Conservation (phyloP, 1,140 invertebrate species). For the Schlechtendalia chinensis region DNA sequence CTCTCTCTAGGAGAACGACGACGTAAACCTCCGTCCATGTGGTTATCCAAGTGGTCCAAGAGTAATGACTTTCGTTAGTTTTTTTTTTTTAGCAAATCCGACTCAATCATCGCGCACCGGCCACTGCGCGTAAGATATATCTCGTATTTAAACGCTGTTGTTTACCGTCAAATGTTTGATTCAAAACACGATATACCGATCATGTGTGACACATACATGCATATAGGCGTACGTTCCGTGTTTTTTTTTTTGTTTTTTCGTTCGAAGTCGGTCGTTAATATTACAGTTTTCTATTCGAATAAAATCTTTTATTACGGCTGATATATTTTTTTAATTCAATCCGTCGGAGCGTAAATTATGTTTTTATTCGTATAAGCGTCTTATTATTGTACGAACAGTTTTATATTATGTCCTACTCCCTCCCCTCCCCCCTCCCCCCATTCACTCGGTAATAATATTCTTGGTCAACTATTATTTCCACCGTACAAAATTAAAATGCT, state of each 20-base stretch:
- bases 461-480: not conserved
- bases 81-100: too few relatives aligned
- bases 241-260: not conserved
- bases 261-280: not conserved
- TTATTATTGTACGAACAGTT: conserved; percentile 10
- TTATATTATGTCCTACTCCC: not conserved
- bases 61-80: too few relatives aligned
- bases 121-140: too few relatives aligned
- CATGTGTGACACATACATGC: too few relatives aligned
- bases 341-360: conserved; percentile 11
- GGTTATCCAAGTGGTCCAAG: too few relatives aligned
- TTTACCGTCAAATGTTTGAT: too few relatives aligned
- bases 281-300: not conserved
- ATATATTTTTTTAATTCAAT: conserved; percentile 1
- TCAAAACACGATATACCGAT: too few relatives aligned
- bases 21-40: too few relatives aligned
- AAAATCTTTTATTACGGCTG: conserved; percentile 22
- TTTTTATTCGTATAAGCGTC: conserved; percentile 10
- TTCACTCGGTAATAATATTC: not conserved
- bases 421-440: too few relatives aligned
- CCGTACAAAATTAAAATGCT: conserved; percentile 2
- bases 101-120: too few relatives aligned
- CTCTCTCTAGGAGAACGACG: too few relatives aligned
- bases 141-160: too few relatives aligned
- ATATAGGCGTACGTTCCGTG: not conserved